Evolutionary conservation across 2,797 vertebrate genomes (phyloP), one percentile per base, ranked within the genome.

Genomic region (Eospalax fontanierii): DNA sequence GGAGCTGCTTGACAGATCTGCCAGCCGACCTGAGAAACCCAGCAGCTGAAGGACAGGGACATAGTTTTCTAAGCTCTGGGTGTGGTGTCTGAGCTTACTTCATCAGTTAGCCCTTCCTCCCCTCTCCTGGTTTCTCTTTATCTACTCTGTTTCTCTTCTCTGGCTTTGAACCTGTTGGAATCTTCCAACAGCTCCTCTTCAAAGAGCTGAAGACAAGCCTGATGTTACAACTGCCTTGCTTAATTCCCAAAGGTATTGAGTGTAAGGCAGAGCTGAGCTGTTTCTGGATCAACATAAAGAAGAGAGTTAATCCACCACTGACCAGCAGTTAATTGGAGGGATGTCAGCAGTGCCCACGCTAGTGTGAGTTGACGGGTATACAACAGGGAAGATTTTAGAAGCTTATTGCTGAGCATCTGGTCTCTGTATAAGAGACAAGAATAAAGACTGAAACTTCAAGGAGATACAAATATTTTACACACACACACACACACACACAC

Each of bases 231-330:
- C 93, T 81, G n/a, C 54, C n/a, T 46, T 94, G 70, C 14, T 93
- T 97, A 90, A 97, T 97, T 78, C 71, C 57, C 54, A 96, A 86
- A 43, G 38, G 73, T 96, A 97, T 97, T 98, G 95, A 97, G 87
- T 96, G 91, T 97, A 63, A 74, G 97, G 95, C 86, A 95, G 93
- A 96, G 93, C 28, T 97, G 87, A 97, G 90, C 24, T 0, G 0
- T 95, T 88, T 90, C 79, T 96, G 89, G 74, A 97, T 95, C 89
- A 96, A 96, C 43, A 96, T 75, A 97, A 97, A 96, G 16, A 91
- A 2, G 65, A 61, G 95, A 96, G 71, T 43, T 93, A 95, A 95
- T 87, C 95, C 21, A 92, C 35, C 81, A 8, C 75, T 95, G 95
- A 68, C 79, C 54, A 87, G 76, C 50, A 87, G 46, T 0, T n/a